phyloP scores from a whole-genome alignment of 2,797 vertebrate genomes.

The Chelidonichthys spinosus region DNA sequence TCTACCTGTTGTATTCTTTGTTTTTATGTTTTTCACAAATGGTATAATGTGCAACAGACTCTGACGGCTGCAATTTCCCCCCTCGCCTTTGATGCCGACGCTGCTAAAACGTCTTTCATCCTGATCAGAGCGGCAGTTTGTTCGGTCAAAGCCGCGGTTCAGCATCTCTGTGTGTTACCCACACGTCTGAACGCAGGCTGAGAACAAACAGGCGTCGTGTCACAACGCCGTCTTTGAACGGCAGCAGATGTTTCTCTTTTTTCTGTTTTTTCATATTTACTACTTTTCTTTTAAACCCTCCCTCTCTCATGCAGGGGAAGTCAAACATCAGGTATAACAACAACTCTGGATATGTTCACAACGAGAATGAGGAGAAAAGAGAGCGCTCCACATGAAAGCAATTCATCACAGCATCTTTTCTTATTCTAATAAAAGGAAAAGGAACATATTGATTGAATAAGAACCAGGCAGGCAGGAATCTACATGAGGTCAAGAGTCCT shows the following conservation, averaged over 20 bases:
- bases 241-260: slow-evolving; percentile 18
- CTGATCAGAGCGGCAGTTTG: slow-evolving; percentile 64
- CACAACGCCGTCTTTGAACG: slow-evolving; percentile 32
- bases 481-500: neutral
- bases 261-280: slow-evolving; percentile 1
- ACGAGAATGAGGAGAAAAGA: neutral
- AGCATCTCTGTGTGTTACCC: slow-evolving; percentile 19
- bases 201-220: slow-evolving; percentile 18
- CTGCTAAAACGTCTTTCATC: slow-evolving; percentile 59
- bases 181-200: slow-evolving; percentile 33
- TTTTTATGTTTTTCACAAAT: slow-evolving; percentile 39
- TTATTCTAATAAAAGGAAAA: neutral
- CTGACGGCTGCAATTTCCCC: slow-evolving; percentile 14
- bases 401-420: neutral
- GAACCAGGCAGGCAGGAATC: neutral
- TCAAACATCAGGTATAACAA: slow-evolving; percentile 13
- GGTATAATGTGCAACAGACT: slow-evolving; percentile 23
- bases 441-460: neutral
- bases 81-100: slow-evolving; percentile 44
- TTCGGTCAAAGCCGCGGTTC: slow-evolving; percentile 39
- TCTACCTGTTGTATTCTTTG: slow-evolving; percentile 27
- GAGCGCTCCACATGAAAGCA: slow-evolving; percentile 5
- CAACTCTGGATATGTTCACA: neutral
- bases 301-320: slow-evolving; percentile 18
- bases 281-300: slow-evolving; percentile 1